A percentile compares a stretch with the other conserved stretches of the same genome.
These are phyloP conservation scores for Columba janthina DNA, from an alignment of 2,113 vertebrate species.

Conservation along the genomic window DNA sequence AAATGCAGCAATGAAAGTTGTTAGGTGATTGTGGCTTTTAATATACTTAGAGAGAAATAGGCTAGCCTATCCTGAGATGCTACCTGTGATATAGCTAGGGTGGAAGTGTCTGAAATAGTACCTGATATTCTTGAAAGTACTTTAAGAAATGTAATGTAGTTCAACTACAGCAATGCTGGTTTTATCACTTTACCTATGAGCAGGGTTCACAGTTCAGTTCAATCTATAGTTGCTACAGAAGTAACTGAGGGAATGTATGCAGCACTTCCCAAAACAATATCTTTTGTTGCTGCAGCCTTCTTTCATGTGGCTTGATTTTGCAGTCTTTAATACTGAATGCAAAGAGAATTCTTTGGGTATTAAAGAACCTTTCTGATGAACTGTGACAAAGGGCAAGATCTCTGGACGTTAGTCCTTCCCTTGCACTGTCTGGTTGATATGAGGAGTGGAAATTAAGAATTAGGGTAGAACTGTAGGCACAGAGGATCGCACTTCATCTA, in stretches of 20 bases:
- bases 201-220: neutral
- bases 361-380: neutral
- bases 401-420: neutral
- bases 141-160: neutral
- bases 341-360: neutral
- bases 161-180: accelerated
- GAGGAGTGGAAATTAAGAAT: neutral
- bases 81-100: neutral
- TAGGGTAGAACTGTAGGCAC: neutral
- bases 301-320: neutral
- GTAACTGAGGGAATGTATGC: neutral
- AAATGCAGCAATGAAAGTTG: neutral
- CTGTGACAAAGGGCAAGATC: neutral
- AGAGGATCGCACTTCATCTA: neutral
- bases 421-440: neutral
- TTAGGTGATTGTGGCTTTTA: neutral
- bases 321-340: neutral
- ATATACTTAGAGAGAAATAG: neutral
- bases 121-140: neutral
- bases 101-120: neutral
- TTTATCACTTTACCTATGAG: neutral
- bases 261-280: neutral
- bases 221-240: neutral
- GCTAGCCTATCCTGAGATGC: neutral
- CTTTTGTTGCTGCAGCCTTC: neutral